Evolutionary conservation across 2,888 invertebrate species (phyloP).

Genomic region (Nebria salina): DNA sequence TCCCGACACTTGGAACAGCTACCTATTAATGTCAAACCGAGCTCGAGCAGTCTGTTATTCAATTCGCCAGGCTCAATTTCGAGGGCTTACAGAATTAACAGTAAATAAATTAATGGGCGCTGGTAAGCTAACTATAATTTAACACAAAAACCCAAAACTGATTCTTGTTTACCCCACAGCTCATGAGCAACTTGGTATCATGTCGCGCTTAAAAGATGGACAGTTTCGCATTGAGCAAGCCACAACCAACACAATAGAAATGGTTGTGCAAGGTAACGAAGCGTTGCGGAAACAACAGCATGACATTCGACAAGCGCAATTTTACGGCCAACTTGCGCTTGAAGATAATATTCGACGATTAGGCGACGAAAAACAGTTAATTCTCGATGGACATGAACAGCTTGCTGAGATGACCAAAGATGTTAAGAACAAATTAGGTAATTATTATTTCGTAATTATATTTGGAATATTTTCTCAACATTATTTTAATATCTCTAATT

Average conservation of each 20-base stretch:
- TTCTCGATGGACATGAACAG: slow-evolving; percentile 68
- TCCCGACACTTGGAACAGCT: slow-evolving; percentile 74
- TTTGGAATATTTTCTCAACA: background rate
- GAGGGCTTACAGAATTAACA: slow-evolving; percentile 71
- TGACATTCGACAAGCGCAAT: slow-evolving; percentile 64
- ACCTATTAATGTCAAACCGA: slow-evolving; percentile 73
- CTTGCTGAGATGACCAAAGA: slow-evolving; percentile 66
- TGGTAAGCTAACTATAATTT: slow-evolving; percentile 31
- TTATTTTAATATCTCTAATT: background rate
- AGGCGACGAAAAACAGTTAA: slow-evolving; percentile 69
- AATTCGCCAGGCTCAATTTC: slow-evolving; percentile 71
- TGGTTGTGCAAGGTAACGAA: slow-evolving; percentile 62
- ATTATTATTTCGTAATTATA: slow-evolving; percentile 33
- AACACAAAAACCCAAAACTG: background rate
- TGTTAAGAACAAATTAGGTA: slow-evolving; percentile 67
- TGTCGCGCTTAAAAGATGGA: slow-evolving; percentile 59
- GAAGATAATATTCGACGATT: slow-evolving; percentile 67
- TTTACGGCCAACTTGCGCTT: slow-evolving; percentile 64
- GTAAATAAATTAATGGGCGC: slow-evolving; percentile 71
- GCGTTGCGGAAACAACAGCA: slow-evolving; percentile 66
- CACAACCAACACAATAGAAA: slow-evolving; percentile 61
- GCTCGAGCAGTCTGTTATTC: slow-evolving; percentile 75
- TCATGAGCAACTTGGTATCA: slow-evolving; percentile 63
- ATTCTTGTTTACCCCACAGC: slow-evolving; percentile 52
- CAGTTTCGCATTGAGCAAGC: slow-evolving; percentile 63